phyloP scores from a whole-genome alignment of 1,140 invertebrate genomes.

The Scaptomyza montana region DNA sequence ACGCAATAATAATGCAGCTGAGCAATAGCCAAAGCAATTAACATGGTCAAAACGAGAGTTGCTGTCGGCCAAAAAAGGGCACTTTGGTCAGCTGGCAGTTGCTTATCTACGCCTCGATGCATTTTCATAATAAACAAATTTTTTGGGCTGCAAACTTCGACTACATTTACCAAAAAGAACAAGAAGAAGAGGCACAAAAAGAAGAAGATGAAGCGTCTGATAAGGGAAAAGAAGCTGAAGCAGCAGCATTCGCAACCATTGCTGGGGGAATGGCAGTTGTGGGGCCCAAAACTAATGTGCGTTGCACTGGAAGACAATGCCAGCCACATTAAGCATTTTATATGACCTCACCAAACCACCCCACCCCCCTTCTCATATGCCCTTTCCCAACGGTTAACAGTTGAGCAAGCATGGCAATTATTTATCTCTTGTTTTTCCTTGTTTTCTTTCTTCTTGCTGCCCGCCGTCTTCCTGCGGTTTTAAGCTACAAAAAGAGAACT shows the following conservation, averaged over 20 bases:
- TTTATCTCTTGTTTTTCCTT: slow-evolving; percentile 61
- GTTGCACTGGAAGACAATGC: slow-evolving; percentile 77
- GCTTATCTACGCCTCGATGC: slow-evolving; percentile 77
- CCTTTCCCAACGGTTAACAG: slow-evolving; percentile 40
- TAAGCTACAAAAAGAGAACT: neutral
- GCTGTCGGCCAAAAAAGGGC: neutral
- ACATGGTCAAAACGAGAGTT: slow-evolving; percentile 46
- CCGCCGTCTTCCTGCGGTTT: slow-evolving; percentile 11
- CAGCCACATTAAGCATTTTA: slow-evolving; percentile 61
- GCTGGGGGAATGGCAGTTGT: neutral
- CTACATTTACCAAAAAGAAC: slow-evolving; percentile 13
- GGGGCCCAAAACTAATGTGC: slow-evolving; percentile 65
- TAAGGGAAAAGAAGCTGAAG: slow-evolving; percentile 2
- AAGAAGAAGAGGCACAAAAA: neutral
- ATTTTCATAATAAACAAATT: slow-evolving; percentile 82
- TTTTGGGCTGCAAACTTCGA: slow-evolving; percentile 47
- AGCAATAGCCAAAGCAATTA: slow-evolving; percentile 68
- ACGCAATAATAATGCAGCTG: slow-evolving; percentile 19
- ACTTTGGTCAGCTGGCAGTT: slow-evolving; percentile 56
- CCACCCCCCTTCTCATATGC: neutral
- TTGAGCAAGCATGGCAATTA: slow-evolving; percentile 80
- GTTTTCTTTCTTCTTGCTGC: slow-evolving; percentile 27
- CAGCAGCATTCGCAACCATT: slow-evolving; percentile 11
- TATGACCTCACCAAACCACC: slow-evolving; percentile 1
- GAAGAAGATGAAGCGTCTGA: too few relatives aligned